phyloP scores from a whole-genome alignment of 92 coral and sea anemone species.

The Actinostola sp. region DNA sequence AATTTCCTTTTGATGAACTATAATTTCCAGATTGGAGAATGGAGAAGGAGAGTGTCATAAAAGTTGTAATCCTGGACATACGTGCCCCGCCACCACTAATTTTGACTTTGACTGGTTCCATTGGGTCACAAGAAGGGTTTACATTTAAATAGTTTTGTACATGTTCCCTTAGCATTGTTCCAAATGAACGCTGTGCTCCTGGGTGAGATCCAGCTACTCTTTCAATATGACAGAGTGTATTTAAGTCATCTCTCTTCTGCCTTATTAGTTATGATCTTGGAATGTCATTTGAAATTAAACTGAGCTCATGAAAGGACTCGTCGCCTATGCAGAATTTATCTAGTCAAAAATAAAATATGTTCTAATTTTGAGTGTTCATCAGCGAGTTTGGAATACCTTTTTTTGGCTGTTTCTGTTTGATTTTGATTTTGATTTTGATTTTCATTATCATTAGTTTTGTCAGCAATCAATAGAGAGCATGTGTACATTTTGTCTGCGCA shows the following conservation, averaged over 20 bases:
- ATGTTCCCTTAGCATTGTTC: conserved; percentile 23
- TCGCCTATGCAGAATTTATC: conserved; percentile 55
- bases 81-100: conserved; percentile 70
- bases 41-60: conserved; percentile 45
- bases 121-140: conserved; percentile 23
- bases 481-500: too few relatives aligned
- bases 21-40: conserved; percentile 48
- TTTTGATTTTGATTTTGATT: too few relatives aligned
- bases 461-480: too few relatives aligned
- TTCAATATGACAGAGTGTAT: conserved; percentile 47
- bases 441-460: too few relatives aligned
- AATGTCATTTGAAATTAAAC: conserved; percentile 18
- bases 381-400: not conserved
- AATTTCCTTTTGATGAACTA: conserved; percentile 59
- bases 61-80: conserved; percentile 56
- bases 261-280: conserved; percentile 55
- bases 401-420: too few relatives aligned
- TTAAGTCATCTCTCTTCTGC: conserved; percentile 44
- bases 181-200: conserved; percentile 53
- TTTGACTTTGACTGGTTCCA: conserved; percentile 43
- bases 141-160: conserved; percentile 7
- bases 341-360: conserved; percentile 2
- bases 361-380: conserved; percentile 4
- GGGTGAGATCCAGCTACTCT: conserved; percentile 40
- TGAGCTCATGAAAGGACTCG: conserved; percentile 50